These are phyloP conservation scores for Xanthostigma xanthostigma DNA, from an alignment of 2,888 invertebrate genomes.

Conservation along the genomic window DNA sequence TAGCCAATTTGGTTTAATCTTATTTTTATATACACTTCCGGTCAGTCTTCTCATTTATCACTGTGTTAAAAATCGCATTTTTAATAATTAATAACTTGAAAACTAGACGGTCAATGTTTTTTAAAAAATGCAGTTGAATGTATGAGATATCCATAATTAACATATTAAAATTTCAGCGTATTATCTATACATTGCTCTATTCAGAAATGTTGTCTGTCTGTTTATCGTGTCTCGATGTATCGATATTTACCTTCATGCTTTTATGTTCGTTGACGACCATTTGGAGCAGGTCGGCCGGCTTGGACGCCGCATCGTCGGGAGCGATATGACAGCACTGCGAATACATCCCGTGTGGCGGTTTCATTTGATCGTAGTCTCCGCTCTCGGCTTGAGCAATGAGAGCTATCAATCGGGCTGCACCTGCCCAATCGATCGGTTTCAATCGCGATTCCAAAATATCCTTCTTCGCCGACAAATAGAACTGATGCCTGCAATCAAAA, in stretches of 20 bases:
- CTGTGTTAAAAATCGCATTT: too few relatives aligned
- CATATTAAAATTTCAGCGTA: too few relatives aligned
- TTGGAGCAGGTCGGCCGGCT: constrained; percentile 45
- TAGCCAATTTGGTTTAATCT: too few relatives aligned
- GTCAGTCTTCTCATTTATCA: too few relatives aligned
- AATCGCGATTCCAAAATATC: constrained; percentile 62
- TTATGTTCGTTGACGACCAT: constrained; percentile 48
- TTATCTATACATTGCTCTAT: too few relatives aligned
- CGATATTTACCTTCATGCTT: constrained; percentile 15
- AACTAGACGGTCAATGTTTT: too few relatives aligned
- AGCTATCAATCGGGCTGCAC: constrained; percentile 56
- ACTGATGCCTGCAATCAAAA: constrained; percentile 47
- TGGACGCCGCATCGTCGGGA: constrained; percentile 36
- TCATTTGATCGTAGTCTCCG: constrained; percentile 50
- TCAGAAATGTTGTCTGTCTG: too few relatives aligned
- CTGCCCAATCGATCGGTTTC: constrained; percentile 50
- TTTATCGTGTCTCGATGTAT: too few relatives aligned
- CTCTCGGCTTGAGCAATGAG: constrained; percentile 62
- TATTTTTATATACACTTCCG: too few relatives aligned
- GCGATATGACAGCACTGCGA: constrained; percentile 46
- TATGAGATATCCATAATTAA: too few relatives aligned
- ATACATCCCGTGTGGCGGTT: constrained; percentile 43
- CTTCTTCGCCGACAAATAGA: constrained; percentile 69
- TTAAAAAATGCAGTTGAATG: too few relatives aligned
- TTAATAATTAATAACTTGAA: too few relatives aligned